These are phyloP conservation scores for Leptinotarsa lineolata DNA, from an alignment of 1,140 invertebrate genomes.

Conservation along the genomic window DNA sequence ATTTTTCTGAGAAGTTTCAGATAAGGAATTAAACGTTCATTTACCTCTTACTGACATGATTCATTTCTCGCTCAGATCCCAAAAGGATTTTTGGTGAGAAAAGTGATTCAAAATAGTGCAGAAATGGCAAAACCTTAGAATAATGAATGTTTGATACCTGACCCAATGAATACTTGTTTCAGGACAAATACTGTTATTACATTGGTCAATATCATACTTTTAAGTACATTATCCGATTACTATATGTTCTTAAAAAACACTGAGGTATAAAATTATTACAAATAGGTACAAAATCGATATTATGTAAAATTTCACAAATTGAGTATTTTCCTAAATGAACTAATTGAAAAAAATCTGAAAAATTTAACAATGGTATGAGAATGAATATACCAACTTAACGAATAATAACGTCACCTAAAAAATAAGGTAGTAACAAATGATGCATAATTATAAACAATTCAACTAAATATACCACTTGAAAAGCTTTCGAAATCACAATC, in stretches of 20 bases:
- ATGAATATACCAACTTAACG: conserved; percentile 6
- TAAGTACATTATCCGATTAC: conserved; percentile 35
- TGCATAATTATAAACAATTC: conserved; percentile 21
- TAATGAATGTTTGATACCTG: conserved; percentile 35
- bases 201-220: conserved; percentile 43
- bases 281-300: conserved; percentile 44
- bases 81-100: neutral
- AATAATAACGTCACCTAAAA: conserved; percentile 2
- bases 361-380: conserved; percentile 15
- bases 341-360: neutral
- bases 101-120: conserved; percentile 9
- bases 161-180: conserved; percentile 34
- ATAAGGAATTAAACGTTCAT: too few species aligned
- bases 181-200: conserved; percentile 47
- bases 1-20: too few species aligned
- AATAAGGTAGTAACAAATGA: conserved; percentile 25
- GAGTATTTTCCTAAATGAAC: conserved; percentile 23
- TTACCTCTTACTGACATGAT: neutral
- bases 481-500: conserved; percentile 29
- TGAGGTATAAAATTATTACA: conserved; percentile 51
- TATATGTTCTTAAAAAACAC: conserved; percentile 47
- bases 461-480: conserved; percentile 8
- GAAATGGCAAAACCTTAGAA: conserved; percentile 12
- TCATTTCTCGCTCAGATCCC: neutral
- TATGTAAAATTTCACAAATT: conserved; percentile 31